Evolutionary conservation across 1,140 invertebrate genomes (phyloP).

Genomic region (Magallana gigas): DNA sequence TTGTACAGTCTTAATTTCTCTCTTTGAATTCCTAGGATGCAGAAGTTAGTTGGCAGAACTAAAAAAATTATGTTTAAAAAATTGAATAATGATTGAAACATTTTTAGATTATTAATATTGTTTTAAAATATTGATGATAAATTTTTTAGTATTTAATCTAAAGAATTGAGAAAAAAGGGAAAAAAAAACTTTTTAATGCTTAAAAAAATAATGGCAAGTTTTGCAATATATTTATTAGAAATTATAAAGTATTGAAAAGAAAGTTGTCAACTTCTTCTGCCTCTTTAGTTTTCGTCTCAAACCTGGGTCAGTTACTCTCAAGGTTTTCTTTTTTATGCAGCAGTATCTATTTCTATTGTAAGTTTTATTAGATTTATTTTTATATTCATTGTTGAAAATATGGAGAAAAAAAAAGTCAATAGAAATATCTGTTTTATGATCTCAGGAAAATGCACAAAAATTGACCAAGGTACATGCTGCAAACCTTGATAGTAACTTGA

Average conservation of each 20-base stretch:
- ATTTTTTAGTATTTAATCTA: no score
- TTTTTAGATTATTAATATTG: no score
- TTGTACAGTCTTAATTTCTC: conserved; percentile 38
- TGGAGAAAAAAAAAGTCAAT: neutral
- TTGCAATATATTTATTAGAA: neutral
- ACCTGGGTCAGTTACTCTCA: conserved; percentile 7
- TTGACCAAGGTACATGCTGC: neutral
- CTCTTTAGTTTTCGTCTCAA: neutral
- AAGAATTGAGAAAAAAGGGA: no score
- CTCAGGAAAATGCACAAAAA: neutral
- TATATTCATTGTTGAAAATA: neutral
- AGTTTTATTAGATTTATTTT: conserved; percentile 11
- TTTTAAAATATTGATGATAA: no score
- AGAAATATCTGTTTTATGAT: neutral
- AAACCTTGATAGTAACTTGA: conserved; percentile 36
- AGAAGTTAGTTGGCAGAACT: neutral
- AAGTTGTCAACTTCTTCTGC: conserved; percentile 5
- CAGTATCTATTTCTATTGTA: neutral
- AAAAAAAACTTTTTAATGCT: no score
- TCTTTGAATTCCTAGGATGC: neutral
- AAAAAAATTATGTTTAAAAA: neutral
- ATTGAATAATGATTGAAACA: no score
- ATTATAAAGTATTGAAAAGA: neutral
- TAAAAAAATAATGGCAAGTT: no score
- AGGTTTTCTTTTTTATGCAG: conserved; percentile 15